Percentiles rank a stretch among this genome's conserved stretches.
Evolutionary conservation across 1,140 invertebrate genomes (phyloP).

Genomic region (Anoplophora glabripennis): DNA sequence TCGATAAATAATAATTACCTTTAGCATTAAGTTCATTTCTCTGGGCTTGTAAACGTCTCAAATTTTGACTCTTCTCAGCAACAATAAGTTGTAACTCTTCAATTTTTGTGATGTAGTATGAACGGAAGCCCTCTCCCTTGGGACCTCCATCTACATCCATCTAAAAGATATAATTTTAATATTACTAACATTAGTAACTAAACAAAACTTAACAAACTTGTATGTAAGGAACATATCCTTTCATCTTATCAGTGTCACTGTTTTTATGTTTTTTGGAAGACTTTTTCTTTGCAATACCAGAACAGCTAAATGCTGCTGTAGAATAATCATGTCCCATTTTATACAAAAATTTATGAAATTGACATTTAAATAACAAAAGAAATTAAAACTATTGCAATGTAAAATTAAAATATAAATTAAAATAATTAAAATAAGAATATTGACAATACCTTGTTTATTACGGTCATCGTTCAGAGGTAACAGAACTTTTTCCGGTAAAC

Average conservation of each 20-base stretch:
- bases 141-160: slow-evolving; percentile 81
- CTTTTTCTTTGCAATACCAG: slow-evolving; percentile 10
- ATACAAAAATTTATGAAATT: slow-evolving; percentile 1
- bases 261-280: slow-evolving; percentile 6
- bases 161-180: slow-evolving; percentile 52
- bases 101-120: slow-evolving; percentile 96
- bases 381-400: slow-evolving; percentile 2
- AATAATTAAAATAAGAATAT: slow-evolving; percentile 1
- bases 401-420: slow-evolving; percentile 3
- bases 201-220: not conserved
- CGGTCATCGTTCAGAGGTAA: slow-evolving; percentile 33
- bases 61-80: slow-evolving; percentile 96
- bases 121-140: slow-evolving; percentile 85
- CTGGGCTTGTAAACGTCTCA: slow-evolving; percentile 95
- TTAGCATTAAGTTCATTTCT: slow-evolving; percentile 99
- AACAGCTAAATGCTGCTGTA: slow-evolving; percentile 11
- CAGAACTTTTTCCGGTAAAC: no score
- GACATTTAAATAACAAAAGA: slow-evolving; percentile 19
- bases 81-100: slow-evolving; percentile 94
- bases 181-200: not conserved
- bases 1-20: slow-evolving; percentile 56
- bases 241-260: slow-evolving; percentile 14
- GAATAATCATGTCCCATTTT: slow-evolving; percentile 33
- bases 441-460: slow-evolving; percentile 40
- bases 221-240: slow-evolving; percentile 10